Evolutionary conservation across 2,797 vertebrate species (phyloP).

Genomic region (Tapera naevia): DNA sequence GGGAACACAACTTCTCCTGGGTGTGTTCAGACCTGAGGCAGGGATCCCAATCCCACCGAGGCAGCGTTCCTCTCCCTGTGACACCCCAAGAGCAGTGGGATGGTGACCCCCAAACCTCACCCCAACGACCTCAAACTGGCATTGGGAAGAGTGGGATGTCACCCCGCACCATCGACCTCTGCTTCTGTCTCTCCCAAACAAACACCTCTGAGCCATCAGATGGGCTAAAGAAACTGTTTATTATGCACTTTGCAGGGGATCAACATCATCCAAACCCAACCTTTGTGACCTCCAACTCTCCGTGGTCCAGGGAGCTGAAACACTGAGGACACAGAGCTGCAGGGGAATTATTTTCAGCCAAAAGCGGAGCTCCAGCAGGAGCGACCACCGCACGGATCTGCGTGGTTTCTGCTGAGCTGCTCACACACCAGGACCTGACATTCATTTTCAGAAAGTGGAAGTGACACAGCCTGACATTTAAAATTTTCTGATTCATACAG

Average conservation of each 20-base stretch:
- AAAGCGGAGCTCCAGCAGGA: background rate
- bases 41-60: background rate
- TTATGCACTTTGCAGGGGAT: background rate
- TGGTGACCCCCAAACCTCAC: background rate
- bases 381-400: background rate
- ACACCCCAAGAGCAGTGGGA: background rate
- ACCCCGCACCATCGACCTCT: accelerated
- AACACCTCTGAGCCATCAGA: accelerated
- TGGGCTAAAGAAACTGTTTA: background rate
- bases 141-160: background rate
- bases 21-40: background rate
- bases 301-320: background rate
- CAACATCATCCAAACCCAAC: background rate
- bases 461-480: background rate
- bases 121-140: background rate
- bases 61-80: background rate
- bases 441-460: background rate
- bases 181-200: accelerated
- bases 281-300: background rate
- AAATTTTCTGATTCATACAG: background rate
- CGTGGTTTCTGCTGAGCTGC: background rate
- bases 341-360: background rate
- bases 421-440: background rate
- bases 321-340: background rate
- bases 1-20: background rate